Evolutionary conservation across 2,113 vertebrate species (phyloP).

Genomic region (Colossoma macropomum): DNA sequence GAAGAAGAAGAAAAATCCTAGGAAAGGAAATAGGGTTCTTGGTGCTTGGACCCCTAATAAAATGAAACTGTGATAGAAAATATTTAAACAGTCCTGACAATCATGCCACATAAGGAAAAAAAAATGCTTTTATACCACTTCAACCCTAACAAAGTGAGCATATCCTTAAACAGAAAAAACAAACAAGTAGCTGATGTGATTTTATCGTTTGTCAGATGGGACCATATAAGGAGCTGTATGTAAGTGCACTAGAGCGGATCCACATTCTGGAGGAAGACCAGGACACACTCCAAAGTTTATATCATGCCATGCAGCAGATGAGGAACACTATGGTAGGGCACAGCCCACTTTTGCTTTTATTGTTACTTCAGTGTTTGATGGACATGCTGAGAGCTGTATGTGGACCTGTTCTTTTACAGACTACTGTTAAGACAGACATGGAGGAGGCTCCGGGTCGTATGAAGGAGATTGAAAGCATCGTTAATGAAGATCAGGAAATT

Average conservation of each 20-base stretch:
- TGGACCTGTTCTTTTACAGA: constrained; percentile 55
- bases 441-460: constrained; percentile 65
- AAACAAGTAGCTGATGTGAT: background rate
- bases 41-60: no score
- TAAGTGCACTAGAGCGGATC: constrained; percentile 66
- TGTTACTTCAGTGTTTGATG: background rate
- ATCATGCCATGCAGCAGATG: constrained; percentile 65
- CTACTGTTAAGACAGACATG: constrained; percentile 58
- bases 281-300: constrained; percentile 66
- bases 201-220: constrained; percentile 59
- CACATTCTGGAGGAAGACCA: constrained; percentile 71
- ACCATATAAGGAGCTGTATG: constrained; percentile 73
- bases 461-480: constrained; percentile 56
- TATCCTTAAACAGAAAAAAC: no score
- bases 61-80: no score
- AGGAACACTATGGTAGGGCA: constrained; percentile 69
- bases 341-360: background rate
- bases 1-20: no score
- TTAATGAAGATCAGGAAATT: constrained; percentile 69
- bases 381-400: background rate
- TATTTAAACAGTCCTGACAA: no score
- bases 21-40: no score
- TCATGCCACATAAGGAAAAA: no score
- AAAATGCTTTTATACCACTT: no score
- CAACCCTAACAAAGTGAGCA: no score